Conservation (phyloP, 1,140 invertebrate genomes). For the Maconellicoccus hirsutus region DNA sequence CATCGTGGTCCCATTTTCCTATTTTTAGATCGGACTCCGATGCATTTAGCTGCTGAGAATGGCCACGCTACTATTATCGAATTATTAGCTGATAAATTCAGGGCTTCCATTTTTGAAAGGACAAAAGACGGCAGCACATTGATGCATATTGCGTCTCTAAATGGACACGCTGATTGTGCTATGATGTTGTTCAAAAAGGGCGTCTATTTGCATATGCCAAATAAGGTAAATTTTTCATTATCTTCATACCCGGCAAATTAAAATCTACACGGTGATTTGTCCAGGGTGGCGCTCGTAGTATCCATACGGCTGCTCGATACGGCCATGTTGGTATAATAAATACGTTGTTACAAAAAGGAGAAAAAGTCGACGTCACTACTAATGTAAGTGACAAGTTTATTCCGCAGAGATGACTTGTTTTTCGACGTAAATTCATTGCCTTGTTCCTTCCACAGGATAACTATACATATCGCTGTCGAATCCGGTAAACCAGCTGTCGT, state of each 20-base stretch:
- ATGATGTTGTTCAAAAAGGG: slow-evolving; percentile 97
- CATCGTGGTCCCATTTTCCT: not conserved
- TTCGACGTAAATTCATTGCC: not conserved
- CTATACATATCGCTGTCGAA: slow-evolving; percentile 97
- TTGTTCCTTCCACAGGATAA: slow-evolving; percentile 60
- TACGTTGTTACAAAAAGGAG: slow-evolving; percentile 86
- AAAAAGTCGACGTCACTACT: slow-evolving; percentile 87
- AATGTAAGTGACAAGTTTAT: slow-evolving; percentile 63
- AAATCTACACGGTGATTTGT: not conserved
- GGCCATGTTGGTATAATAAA: slow-evolving; percentile 97
- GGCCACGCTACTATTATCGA: slow-evolving; percentile 93
- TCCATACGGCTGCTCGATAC: slow-evolving; percentile 81
- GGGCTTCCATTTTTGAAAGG: slow-evolving; percentile 83
- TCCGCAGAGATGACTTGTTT: too few relatives aligned
- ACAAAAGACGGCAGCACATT: slow-evolving; percentile 95
- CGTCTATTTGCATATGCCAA: slow-evolving; percentile 98
- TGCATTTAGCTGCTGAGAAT: slow-evolving; percentile 94
- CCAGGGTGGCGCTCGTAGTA: slow-evolving; percentile 76
- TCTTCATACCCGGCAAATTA: not conserved
- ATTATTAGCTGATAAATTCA: slow-evolving; percentile 92
- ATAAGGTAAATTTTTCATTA: slow-evolving; percentile 53
- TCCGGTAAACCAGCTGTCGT: slow-evolving; percentile 90
- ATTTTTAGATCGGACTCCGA: slow-evolving; percentile 74
- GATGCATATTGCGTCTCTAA: slow-evolving; percentile 94
- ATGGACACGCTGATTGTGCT: slow-evolving; percentile 96